Conservation (phyloP, 64 coral and sea anemone species). For the Catalaphyllia jardinei region DNA sequence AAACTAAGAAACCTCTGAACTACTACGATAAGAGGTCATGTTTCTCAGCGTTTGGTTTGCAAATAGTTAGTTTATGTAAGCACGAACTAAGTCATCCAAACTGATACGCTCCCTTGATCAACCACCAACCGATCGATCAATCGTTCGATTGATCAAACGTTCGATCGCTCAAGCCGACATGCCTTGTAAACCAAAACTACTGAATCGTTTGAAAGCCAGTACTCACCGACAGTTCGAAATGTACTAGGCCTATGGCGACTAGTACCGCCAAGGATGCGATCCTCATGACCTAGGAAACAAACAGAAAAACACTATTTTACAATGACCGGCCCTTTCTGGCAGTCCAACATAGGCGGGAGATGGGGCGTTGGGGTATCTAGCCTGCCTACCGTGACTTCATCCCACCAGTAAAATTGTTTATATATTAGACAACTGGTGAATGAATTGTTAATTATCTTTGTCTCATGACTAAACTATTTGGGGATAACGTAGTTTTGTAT, state of each 20-base stretch:
- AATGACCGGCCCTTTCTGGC: conserved; percentile 45
- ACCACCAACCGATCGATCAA: conserved; percentile 53
- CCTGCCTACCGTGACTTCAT: conserved; percentile 88
- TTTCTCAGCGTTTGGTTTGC: neutral
- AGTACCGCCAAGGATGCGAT: conserved; percentile 87
- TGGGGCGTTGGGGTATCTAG: conserved; percentile 42
- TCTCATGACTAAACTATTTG: conserved; percentile 91
- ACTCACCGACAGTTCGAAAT: conserved; percentile 91
- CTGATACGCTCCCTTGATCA: conserved; percentile 44
- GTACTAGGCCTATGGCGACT: conserved; percentile 86
- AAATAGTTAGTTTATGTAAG: conserved; percentile 2
- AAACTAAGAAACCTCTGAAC: neutral
- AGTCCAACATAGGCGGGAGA: conserved; percentile 40
- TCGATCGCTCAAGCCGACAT: conserved; percentile 27
- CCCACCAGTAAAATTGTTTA: conserved; percentile 94
- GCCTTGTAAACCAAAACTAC: conserved; percentile 26
- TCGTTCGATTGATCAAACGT: conserved; percentile 55
- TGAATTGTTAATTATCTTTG: conserved; percentile 96
- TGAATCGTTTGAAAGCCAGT: conserved; percentile 6
- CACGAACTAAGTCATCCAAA: conserved; percentile 29
- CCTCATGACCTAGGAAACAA: conserved; percentile 94
- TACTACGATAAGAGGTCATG: neutral
- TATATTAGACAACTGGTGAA: conserved; percentile 95
- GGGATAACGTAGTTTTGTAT: conserved; percentile 90
- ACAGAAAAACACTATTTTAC: conserved; percentile 63